Conservation (phyloP, 1,140 invertebrate species). For the Cyclargus thomasi region DNA sequence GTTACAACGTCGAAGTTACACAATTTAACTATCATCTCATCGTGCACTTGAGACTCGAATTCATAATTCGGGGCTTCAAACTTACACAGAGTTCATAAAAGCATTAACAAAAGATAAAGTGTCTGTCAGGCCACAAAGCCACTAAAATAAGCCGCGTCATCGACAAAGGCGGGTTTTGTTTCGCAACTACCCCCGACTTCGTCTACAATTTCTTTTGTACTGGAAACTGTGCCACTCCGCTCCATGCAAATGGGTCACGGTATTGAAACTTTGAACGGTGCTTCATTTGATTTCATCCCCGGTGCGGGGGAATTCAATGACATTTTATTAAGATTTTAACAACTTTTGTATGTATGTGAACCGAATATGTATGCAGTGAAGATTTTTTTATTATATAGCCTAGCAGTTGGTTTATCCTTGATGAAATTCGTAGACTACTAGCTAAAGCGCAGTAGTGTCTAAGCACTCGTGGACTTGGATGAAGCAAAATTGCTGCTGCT, state of each 20-base stretch:
- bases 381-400: neutral
- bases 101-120: neutral
- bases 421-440: no score
- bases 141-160: slow-evolving; percentile 24
- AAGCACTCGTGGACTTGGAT: no score
- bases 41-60: no score
- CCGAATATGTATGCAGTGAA: neutral
- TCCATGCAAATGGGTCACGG: slow-evolving; percentile 28
- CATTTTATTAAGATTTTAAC: slow-evolving; percentile 1
- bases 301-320: neutral
- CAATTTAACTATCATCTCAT: no score
- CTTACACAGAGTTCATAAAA: no score
- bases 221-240: slow-evolving; percentile 27
- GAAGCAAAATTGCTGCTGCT: no score
- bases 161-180: slow-evolving; percentile 35
- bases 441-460: no score
- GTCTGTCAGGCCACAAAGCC: neutral
- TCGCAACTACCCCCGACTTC: slow-evolving; percentile 37
- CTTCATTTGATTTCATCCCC: slow-evolving; percentile 13
- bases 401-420: neutral
- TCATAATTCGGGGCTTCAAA: no score
- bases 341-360: neutral
- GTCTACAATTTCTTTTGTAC: slow-evolving; percentile 38
- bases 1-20: no score
- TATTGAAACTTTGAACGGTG: slow-evolving; percentile 28